phyloP scores from a whole-genome alignment of 1,140 invertebrate species.

The Drosophila tropicalis region DNA sequence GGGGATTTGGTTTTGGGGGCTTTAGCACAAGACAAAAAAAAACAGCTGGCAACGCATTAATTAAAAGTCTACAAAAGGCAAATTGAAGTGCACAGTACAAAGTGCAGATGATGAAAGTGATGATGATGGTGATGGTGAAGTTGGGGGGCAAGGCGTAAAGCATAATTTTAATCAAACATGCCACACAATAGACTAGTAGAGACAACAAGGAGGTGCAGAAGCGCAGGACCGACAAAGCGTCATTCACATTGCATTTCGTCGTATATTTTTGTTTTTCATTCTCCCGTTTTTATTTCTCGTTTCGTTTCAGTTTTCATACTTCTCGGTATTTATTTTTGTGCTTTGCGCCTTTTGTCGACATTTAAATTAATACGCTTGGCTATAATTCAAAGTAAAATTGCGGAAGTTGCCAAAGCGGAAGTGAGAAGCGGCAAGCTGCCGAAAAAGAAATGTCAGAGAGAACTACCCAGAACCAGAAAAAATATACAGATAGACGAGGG shows the following conservation, averaged over 20 bases:
- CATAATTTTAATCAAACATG: constrained; percentile 79
- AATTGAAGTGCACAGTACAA: constrained; percentile 64
- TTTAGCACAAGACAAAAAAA: neutral
- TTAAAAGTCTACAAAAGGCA: constrained; percentile 69
- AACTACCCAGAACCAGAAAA: constrained; percentile 11
- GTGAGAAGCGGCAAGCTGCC: constrained; percentile 72
- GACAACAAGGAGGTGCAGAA: constrained; percentile 1
- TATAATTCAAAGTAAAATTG: constrained; percentile 82
- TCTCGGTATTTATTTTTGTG: constrained; percentile 65
- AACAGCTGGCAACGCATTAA: constrained; percentile 58
- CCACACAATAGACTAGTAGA: constrained; percentile 45
- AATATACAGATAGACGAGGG: neutral
- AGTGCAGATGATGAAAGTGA: constrained; percentile 27
- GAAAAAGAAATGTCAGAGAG: constrained; percentile 41
- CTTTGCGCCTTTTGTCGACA: constrained; percentile 75
- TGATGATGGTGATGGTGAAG: neutral
- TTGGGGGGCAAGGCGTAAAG: constrained; percentile 35
- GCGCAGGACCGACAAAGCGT: constrained; percentile 9
- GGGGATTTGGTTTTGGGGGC: constrained; percentile 17
- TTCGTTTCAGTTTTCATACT: constrained; percentile 32
- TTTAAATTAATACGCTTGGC: constrained; percentile 82
- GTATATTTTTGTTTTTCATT: neutral
- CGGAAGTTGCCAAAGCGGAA: constrained; percentile 81
- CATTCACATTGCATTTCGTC: constrained; percentile 1
- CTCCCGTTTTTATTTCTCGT: constrained; percentile 23